Evolutionary conservation across 2,113 vertebrate species (phyloP), one percentile per base, ranked within the genome.

Genomic region (Rhabdomys dilectus): DNA sequence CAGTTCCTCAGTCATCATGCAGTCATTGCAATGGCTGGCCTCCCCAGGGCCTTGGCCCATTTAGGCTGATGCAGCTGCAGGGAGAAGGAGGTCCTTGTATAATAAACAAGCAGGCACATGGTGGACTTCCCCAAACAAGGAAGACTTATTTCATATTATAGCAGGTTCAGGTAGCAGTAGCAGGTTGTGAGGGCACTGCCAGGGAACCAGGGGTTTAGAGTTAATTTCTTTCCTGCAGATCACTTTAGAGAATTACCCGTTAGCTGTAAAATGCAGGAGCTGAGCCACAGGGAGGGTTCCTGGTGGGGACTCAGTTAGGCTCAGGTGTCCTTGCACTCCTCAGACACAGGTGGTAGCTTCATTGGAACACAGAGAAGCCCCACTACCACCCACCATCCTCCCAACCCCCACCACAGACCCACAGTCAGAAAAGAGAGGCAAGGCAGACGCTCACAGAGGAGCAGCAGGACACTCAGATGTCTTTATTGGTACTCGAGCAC

Each of bases 401-500:
- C 34, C 34, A 34, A 34, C 31, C 66, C 31, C 4, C 5, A 13
- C 68, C 4, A 1, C 0, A 15, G 87, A 94, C 94, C n/a, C 96
- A 78, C 92, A 96, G 94, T 24, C 76, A 72, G 93, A 70, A 97
- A 31, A 92, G 68, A 97, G 93, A 97, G 88, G n/a, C 87, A 94
- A 97, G 92, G 91, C 91, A 85, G 95, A 29, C 36, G 70, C 70
- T 91, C 88, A 87, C 73, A n/a, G 72, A 11, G 95, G 98, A 98
- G 97, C 98, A 96, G 96, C 72, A 31, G 93, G 91, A 75, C 24
- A 97, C 97, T 98, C 97, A n/a, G 93, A 93, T 95, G 97, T 98
- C 95, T 99, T 99, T 99, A 99, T 99, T 99, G n/a, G 97, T 95
- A 95, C 86, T 98, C 64, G 48, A 97, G 97, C 90, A 97, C 39